phyloP scores from a whole-genome alignment of 2,888 invertebrate species.

The Agrochola lychnidis region DNA sequence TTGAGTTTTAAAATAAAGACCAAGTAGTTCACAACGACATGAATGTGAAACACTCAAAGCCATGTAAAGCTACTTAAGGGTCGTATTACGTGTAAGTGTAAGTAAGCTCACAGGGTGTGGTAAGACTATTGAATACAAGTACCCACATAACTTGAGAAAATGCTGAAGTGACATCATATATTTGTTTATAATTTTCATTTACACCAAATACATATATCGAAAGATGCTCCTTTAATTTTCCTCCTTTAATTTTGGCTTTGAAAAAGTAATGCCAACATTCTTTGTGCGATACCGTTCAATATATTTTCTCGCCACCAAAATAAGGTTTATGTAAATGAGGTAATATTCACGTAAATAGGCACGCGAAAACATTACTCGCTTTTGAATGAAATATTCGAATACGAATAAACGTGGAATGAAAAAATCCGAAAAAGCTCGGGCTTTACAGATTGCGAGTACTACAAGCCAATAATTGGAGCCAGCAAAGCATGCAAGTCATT shows the following conservation, averaged over 20 bases:
- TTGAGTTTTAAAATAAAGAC: slow-evolving; percentile 36
- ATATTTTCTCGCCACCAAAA: slow-evolving; percentile 31
- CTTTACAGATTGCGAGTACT: slow-evolving; percentile 43
- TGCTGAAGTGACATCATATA: background rate
- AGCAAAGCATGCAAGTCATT: slow-evolving; percentile 63
- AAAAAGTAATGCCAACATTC: slow-evolving; percentile 37
- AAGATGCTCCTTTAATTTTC: background rate
- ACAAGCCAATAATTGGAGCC: slow-evolving; percentile 60
- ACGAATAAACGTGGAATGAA: slow-evolving; percentile 46
- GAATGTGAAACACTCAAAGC: slow-evolving; percentile 43
- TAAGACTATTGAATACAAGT: slow-evolving; percentile 36
- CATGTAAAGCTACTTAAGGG: slow-evolving; percentile 44
- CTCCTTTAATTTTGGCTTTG: slow-evolving; percentile 33
- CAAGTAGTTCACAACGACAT: slow-evolving; percentile 44
- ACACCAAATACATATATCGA: background rate
- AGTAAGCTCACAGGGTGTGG: background rate
- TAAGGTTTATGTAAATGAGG: slow-evolving; percentile 61
- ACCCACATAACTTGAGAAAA: slow-evolving; percentile 1
- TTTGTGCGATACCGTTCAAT: slow-evolving; percentile 46
- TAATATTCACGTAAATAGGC: slow-evolving; percentile 62
- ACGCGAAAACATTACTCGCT: slow-evolving; percentile 46
- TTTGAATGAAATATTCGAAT: slow-evolving; percentile 42
- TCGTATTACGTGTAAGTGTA: slow-evolving; percentile 28
- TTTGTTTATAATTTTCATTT: background rate
- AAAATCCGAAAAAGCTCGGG: slow-evolving; percentile 42